Evolutionary conservation across 2,113 vertebrate genomes (phyloP), one percentile per base, ranked within the genome.

Genomic region (Xiphophorus hellerii): DNA sequence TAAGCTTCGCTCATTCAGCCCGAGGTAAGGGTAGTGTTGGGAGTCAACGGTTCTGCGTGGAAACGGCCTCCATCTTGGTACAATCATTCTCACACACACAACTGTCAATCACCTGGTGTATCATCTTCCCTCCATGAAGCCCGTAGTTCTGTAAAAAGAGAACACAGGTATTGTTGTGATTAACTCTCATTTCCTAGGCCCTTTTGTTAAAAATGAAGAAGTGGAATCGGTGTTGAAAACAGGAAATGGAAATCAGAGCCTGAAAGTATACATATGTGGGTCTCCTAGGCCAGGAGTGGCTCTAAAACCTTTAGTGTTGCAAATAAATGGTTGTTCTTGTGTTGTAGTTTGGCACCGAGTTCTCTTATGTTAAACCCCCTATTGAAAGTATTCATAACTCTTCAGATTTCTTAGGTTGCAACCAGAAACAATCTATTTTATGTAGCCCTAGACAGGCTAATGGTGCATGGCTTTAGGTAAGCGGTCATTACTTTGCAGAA

Each of bases 1-100:
- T 89, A 88, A 78, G 71, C 12, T 39, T 64, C 73, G 66, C 68
- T 69, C 82, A 76, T 78, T 58, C 39, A 68, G 69, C 67, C 29
- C 61, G 65, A 70, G 76, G 31, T 62, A 70, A 15, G 67, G 31
- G 62, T 1, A 10, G 48, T 0, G 12, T 31, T 51, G 44, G 58
- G 68, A 74, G 62, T 89, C 81, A 86, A 54, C 27, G 39, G 51
- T 35, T 66, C 48, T 42, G 69, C 64, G 28, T 54, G 63, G 48
- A 81, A 85, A 69, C 5, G n/a, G 51, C 44, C 39, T 62, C 62
- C 76, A 78, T 78, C 3, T 22, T 48, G 28, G 64, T 22, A 33
- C 44, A 67, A 54, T 48, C 44, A 48, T 48, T 48, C 5, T 48
- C 44, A 48, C 14, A 5, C 44, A 5, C 17, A 48, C 4, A 48